Base-by-base conservation (phyloP, 2,888 invertebrate genomes). In the Gryllus longicercus region DNA sequence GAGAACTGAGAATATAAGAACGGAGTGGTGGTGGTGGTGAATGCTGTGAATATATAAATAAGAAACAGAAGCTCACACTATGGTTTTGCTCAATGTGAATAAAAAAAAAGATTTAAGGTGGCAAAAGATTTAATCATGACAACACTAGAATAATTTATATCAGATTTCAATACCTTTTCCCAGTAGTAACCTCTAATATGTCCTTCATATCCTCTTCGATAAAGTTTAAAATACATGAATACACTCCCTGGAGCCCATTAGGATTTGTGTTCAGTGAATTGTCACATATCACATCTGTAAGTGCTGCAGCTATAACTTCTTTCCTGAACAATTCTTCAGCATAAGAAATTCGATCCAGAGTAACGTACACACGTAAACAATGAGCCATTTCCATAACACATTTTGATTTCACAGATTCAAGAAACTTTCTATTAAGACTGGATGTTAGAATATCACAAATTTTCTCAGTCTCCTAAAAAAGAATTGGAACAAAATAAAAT, bases 221-320 rank as follows among this genome's bases (percentile, higher is more conserved):
- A 85, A 96, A 91, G 78, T 90, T 89, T 75, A 96, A 86, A 77
- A 95, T 90, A 86, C 91, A 91, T 49, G 89, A 88, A 86, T 94
- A 97, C 83, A 96, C 91, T 79, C 92, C 92, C 83, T 90, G 88
- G 38, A 96, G 87, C 74, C 93, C 93, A 81, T 91, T 88, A 79
- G 90, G 89, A 84, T 90, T 90, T 84, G 88, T 89, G 85, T 91
- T 91, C 82, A 93, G 85, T 76, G 90, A 88, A 78, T 90, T 88
- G 86, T 94, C 93, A 81, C 91, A 92, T 21, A 96, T 92, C n/a
- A 94, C 89, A 83, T 91, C 90, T 84, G 91, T 90, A 85, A 96
- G 88, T 80, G 90, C 88, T 8, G 94, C 93, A 75, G 90, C 89
- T 18, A 95, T 90, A 11, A 94, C 89, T 85, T 92, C 90, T 83